phyloP scores from a whole-genome alignment of 2,797 vertebrate species.

The Falco peregrinus region DNA sequence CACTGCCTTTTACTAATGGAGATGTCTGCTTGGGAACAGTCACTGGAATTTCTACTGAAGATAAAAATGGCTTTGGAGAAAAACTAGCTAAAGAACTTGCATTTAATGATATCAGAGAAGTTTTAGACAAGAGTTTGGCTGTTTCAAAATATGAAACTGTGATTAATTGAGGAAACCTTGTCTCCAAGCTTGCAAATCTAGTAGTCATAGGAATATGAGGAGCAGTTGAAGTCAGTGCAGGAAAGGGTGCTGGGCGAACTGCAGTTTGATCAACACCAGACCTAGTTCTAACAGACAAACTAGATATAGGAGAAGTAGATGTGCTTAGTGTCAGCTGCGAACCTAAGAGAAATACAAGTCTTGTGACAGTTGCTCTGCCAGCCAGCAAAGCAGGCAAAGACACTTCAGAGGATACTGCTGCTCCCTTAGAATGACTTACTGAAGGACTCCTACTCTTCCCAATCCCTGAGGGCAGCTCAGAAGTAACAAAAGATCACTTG shows the following conservation, averaged over 20 bases:
- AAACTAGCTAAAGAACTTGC: not conserved
- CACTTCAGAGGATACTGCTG: conserved; percentile 29
- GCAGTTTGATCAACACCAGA: not conserved
- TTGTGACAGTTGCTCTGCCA: conserved; percentile 48
- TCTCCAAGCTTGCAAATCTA: not conserved
- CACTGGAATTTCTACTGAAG: not conserved
- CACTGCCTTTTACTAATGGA: not conserved
- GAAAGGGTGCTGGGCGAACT: not conserved
- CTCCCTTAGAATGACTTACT: conserved; percentile 14
- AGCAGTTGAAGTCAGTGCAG: not conserved
- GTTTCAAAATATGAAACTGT: not conserved
- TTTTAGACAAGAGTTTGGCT: not conserved
- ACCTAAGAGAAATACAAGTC: not conserved
- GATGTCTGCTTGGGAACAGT: not conserved
- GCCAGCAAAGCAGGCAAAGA: conserved; percentile 23
- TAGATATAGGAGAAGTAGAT: not conserved
- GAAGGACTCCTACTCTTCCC: conserved; percentile 18
- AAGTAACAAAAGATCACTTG: conserved; percentile 20
- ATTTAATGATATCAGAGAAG: not conserved
- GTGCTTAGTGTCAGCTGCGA: not conserved
- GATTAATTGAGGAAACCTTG: not conserved
- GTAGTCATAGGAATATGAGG: not conserved
- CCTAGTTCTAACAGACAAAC: not conserved
- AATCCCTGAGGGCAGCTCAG: conserved; percentile 46
- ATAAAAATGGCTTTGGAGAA: not conserved